Evolutionary conservation across 2,888 invertebrate genomes (phyloP).

Genomic region (Nomada hirtipes): DNA sequence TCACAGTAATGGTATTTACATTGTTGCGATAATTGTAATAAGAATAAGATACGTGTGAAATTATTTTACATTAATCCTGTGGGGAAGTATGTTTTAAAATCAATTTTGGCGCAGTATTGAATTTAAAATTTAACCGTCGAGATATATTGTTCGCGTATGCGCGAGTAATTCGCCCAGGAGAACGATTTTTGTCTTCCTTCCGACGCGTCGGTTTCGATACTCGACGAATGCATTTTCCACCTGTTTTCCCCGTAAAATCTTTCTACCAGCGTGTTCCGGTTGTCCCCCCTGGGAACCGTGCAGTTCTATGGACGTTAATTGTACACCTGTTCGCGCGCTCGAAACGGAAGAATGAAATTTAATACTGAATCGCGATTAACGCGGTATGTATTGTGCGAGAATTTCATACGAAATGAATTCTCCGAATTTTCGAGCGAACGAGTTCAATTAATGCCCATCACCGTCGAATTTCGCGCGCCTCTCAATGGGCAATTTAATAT

Average conservation of each 20-base stretch:
- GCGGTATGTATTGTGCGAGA: slow-evolving; percentile 21
- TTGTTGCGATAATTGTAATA: too few relatives aligned
- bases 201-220: slow-evolving; percentile 10
- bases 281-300: background rate
- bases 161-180: slow-evolving; percentile 22
- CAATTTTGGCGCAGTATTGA: too few relatives aligned
- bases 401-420: slow-evolving; percentile 43
- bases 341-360: slow-evolving; percentile 22
- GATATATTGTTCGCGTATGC: background rate
- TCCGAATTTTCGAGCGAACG: slow-evolving; percentile 15
- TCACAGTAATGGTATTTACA: too few relatives aligned
- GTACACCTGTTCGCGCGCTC: background rate
- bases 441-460: slow-evolving; percentile 49
- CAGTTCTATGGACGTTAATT: slow-evolving; percentile 34
- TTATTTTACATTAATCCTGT: too few relatives aligned
- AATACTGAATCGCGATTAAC: slow-evolving; percentile 37
- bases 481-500: slow-evolving; percentile 37
- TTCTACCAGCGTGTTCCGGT: background rate
- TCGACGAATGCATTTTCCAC: background rate
- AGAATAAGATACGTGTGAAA: too few relatives aligned
- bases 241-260: slow-evolving; percentile 13
- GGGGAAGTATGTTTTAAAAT: too few relatives aligned
- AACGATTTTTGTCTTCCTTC: background rate
- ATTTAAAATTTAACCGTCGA: too few relatives aligned
- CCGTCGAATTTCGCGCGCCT: background rate